Conservation (phyloP, 1,140 invertebrate genomes). For the Drosophila serrata region DNA sequence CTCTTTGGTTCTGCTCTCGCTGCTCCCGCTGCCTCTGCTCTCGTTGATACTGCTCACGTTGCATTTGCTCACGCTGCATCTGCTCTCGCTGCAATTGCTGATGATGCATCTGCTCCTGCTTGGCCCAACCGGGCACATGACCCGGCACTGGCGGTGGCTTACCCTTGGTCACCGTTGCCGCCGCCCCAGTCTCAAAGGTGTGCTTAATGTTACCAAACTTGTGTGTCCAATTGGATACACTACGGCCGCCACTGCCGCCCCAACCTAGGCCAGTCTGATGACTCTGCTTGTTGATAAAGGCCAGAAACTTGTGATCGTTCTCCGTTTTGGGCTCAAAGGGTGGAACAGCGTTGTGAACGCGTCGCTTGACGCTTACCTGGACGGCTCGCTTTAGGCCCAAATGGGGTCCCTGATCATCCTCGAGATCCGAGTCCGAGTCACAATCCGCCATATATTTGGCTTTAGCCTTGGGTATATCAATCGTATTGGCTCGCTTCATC, state of each 20-base stretch:
- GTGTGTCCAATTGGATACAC: conserved; percentile 89
- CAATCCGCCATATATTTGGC: conserved; percentile 65
- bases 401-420: conserved; percentile 74
- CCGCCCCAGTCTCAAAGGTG: conserved; percentile 88
- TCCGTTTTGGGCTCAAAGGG: conserved; percentile 92
- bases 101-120: conserved; percentile 68
- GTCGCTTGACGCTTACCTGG: conserved; percentile 86
- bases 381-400: conserved; percentile 87
- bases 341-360: conserved; percentile 86
- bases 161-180: conserved; percentile 66
- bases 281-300: conserved; percentile 92
- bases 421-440: conserved; percentile 77
- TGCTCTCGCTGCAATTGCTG: conserved; percentile 48
- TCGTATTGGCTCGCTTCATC: conserved; percentile 95
- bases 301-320: conserved; percentile 93
- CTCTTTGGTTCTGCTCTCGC: conserved; percentile 21
- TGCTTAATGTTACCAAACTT: conserved; percentile 94
- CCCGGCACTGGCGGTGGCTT: conserved; percentile 70
- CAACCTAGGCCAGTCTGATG: conserved; percentile 83
- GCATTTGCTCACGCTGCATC: conserved; percentile 43
- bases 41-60: conserved; percentile 42
- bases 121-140: conserved; percentile 86
- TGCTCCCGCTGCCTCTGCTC: conserved; percentile 38
- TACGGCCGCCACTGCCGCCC: conserved; percentile 78
- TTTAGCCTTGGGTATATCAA: conserved; percentile 91